Evolutionary conservation across 1,140 invertebrate genomes (phyloP), one percentile per base, ranked within the genome.

Genomic region (Listronotus oregonensis): DNA sequence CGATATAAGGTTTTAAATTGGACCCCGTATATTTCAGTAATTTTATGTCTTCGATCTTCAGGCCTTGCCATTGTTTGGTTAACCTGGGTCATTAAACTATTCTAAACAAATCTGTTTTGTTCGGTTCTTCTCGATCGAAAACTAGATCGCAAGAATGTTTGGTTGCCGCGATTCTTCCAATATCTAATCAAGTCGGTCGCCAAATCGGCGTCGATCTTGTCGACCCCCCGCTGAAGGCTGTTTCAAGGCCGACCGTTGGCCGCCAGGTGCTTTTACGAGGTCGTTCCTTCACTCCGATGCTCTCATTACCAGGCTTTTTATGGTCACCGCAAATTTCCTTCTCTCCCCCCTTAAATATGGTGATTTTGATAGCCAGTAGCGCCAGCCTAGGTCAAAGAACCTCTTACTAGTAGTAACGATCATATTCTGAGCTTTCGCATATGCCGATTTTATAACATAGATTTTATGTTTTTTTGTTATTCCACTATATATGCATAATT

Each of bases 171-270:
- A 44, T 14, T 12, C 21, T 15, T 40, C 17, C 34, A 15, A 21
- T 14, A 54, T 56, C 64, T 55, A 66, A 60, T 61, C 42, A 66
- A 44, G 50, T 21, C 59, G 44, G 43, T 58, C 44, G 59, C 40
- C 54, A 54, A 67, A 56, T 67, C 44, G 60, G 59, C 60, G 60
- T 49, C 65, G 50, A 50, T 58, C 40, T 27, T 51, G 10, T 17
- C 15, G 37, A 68, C 66, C 14, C 21, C 69, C 69, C 68, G 50
- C 56, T 70, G 73, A 78, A 78, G 77, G 77, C 73, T 76, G 73
- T 76, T 75, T 66, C 75, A 78, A 78, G 77, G 77, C 71, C 77
- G 75, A 71, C 60, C 74, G 64, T 73, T 74, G 68, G 69, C 73
- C 70, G 70, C 58, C 54, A 58, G 15, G 55, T 43, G 46, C 37